phyloP scores from a whole-genome alignment of 2,888 invertebrate genomes.

The Colletes collaris region DNA sequence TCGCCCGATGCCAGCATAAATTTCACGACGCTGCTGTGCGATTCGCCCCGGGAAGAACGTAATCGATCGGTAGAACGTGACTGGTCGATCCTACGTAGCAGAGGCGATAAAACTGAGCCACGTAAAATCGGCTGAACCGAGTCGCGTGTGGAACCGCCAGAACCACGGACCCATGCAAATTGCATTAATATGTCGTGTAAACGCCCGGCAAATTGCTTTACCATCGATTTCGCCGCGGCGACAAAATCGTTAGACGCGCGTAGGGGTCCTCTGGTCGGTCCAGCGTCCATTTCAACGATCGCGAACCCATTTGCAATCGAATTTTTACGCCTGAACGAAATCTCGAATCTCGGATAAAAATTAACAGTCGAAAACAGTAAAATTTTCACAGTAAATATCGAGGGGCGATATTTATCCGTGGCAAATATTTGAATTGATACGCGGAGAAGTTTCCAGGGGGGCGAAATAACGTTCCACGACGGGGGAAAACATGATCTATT shows the following conservation, averaged over 20 bases:
- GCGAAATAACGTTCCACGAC: background rate
- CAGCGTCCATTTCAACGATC: background rate
- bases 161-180: slow-evolving; percentile 72
- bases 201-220: slow-evolving; percentile 77
- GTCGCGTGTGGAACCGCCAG: slow-evolving; percentile 50
- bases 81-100: slow-evolving; percentile 2
- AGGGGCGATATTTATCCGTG: background rate
- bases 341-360: background rate
- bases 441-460: background rate
- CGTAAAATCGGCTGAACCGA: slow-evolving; percentile 66
- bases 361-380: too few relatives aligned
- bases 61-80: slow-evolving; percentile 19
- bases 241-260: slow-evolving; percentile 56
- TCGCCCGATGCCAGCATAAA: slow-evolving; percentile 15
- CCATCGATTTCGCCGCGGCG: slow-evolving; percentile 72
- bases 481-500: background rate
- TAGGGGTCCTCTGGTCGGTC: slow-evolving; percentile 23
- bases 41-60: slow-evolving; percentile 19
- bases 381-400: too few relatives aligned
- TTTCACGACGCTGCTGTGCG: background rate
- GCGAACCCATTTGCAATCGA: too few relatives aligned
- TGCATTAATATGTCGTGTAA: slow-evolving; percentile 78
- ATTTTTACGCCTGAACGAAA: too few relatives aligned
- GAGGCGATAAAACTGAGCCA: slow-evolving; percentile 60
- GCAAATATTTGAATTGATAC: background rate